Base-by-base conservation (phyloP, 2,113 vertebrate genomes). In the Sturnira hondurensis region DNA sequence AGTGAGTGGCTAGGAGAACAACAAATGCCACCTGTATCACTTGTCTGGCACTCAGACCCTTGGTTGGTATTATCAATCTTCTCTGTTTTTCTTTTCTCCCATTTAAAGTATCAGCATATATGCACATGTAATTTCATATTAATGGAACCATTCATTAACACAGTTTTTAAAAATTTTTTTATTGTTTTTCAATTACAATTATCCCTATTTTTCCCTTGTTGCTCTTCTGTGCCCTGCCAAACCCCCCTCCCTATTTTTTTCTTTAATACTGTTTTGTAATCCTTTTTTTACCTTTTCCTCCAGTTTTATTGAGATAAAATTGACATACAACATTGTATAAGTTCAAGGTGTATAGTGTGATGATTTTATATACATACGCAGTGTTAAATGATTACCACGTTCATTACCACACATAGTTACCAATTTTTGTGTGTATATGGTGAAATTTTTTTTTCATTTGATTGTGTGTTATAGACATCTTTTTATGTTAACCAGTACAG, bases 401-500 rank as follows among this genome's bases (percentile, higher is more conserved):
- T 38, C 19, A 43, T 85, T 28, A 41, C 58, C 58, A 68, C 50
- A 67, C 33, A 67, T 31, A 41, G 31, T 94, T 74, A 43, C 22
- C 52, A 54, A 17, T 33, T 77, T 73, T 12, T 70, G 26, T 86
- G 41, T 47, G 36, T 83, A 47, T 76, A 26, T 84, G 71, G 47
- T 84, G 33, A 94, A 74, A 89, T 58, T 56, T 26, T 26, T 58
- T 86, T 93, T 68, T 54, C 19, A 65, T 41, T 86, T 71, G 41
- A 52, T 94, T 88, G 10, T 90, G n/a, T 77, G 16, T 93, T 86
- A 26, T 45, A 77, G 63, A 86, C 26, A 36, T 85, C 31, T 93
- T 95, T 93, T 93, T n/a, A 74, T 92, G 54, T 93, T 76, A 91
- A 28, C 41, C 84, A 82, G 65, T 78, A 86, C 54, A 89, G 83